Evolutionary conservation across 2,888 invertebrate species (phyloP).

Genomic region (Gryllus longicercus): DNA sequence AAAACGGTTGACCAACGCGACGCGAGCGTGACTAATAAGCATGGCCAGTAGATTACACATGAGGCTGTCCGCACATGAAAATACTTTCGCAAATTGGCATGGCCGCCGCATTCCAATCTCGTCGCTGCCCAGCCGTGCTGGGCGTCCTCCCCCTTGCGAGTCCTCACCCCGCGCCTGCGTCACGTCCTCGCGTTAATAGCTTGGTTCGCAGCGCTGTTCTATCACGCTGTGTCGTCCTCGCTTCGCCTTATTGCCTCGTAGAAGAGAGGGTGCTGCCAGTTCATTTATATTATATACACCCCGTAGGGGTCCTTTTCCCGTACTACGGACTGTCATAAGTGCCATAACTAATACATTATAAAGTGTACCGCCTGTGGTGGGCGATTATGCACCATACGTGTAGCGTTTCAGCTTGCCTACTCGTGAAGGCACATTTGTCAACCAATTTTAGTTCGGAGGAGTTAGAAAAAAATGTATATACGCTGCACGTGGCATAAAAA

Average conservation of each 20-base stretch:
- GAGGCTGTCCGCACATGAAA: no score
- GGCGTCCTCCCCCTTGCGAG: no score
- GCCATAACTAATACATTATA: conserved; percentile 17
- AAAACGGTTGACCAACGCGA: no score
- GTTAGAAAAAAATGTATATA: neutral
- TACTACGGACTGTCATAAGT: conserved; percentile 17
- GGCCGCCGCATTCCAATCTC: no score
- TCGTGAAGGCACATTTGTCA: conserved; percentile 17
- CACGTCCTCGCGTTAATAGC: neutral
- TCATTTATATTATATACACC: conserved; percentile 17
- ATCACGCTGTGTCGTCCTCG: neutral
- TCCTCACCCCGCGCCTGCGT: no score
- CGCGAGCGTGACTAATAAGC: no score
- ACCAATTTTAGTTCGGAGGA: conserved; percentile 7
- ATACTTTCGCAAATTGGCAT: no score
- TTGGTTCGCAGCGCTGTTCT: neutral
- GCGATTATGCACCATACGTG: conserved; percentile 8
- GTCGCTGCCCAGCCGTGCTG: no score
- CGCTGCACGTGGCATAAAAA: neutral
- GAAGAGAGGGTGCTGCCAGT: conserved; percentile 1
- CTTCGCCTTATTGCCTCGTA: conserved; percentile 17
- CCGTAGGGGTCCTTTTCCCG: conserved; percentile 6
- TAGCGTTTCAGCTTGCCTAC: conserved; percentile 17
- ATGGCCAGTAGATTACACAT: no score
- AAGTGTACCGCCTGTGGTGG: neutral